phyloP scores from a whole-genome alignment of 2,797 vertebrate genomes.

The Lophotriccus pileatus region DNA sequence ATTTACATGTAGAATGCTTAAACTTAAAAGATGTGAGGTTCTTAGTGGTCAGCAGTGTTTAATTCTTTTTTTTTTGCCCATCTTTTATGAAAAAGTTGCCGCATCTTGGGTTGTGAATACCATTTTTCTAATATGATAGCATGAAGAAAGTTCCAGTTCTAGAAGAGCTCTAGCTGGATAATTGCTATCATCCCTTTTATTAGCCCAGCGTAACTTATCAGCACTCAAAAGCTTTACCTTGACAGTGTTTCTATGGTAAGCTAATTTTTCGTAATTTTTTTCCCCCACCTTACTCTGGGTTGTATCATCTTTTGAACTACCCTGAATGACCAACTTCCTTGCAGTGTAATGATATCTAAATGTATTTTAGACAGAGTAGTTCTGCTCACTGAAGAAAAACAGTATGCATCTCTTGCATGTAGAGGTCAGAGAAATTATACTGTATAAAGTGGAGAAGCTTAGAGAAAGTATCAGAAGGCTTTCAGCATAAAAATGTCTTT shows the following conservation, averaged over 20 bases:
- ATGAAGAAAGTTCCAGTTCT: not conserved
- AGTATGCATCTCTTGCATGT: not conserved
- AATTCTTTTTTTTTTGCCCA: fast-evolving
- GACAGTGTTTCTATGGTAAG: not conserved
- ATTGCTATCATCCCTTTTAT: not conserved
- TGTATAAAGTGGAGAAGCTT: not conserved
- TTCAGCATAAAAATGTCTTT: not conserved
- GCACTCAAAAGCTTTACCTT: not conserved
- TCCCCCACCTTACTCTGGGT: not conserved
- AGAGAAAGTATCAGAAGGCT: not conserved
- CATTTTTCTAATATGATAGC: not conserved
- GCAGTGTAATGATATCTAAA: not conserved
- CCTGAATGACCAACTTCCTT: not conserved
- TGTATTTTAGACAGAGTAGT: not conserved
- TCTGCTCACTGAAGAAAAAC: not conserved
- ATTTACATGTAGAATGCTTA: not conserved
- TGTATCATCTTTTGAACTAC: not conserved
- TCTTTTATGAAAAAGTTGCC: not conserved
- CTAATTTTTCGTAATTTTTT: not conserved
- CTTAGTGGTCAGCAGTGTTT: not conserved
- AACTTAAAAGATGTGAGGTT: not conserved
- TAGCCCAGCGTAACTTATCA: not conserved
- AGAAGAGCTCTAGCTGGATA: not conserved
- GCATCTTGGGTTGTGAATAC: not conserved
- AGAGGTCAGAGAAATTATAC: not conserved